Evolutionary conservation across 2,888 invertebrate genomes (phyloP).

Genomic region (Watsonalla cultraria): DNA sequence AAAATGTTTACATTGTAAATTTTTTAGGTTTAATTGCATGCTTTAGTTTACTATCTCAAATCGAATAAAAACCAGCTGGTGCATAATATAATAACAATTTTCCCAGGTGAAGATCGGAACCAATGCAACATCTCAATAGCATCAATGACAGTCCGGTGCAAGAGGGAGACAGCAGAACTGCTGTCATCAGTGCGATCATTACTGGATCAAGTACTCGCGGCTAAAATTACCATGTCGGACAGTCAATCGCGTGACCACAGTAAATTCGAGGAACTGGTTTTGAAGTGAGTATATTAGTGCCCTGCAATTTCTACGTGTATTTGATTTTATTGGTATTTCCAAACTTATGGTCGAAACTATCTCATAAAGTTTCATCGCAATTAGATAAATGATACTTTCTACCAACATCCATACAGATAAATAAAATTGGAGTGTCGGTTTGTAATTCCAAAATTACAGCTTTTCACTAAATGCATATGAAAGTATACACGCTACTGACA

Average conservation of each 20-base stretch:
- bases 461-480: too few species aligned
- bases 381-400: too few species aligned
- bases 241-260: slow-evolving; percentile 22
- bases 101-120: slow-evolving; percentile 32
- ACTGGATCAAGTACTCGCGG: slow-evolving; percentile 58
- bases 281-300: slow-evolving; percentile 46
- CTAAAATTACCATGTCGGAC: slow-evolving; percentile 40
- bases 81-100: neutral
- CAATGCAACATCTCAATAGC: slow-evolving; percentile 47
- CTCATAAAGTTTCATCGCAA: too few species aligned
- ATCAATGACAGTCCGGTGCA: slow-evolving; percentile 46
- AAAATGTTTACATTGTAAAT: too few species aligned
- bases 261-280: slow-evolving; percentile 54
- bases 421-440: too few species aligned
- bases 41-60: too few species aligned
- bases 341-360: too few species aligned
- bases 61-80: too few species aligned
- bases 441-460: too few species aligned
- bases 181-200: slow-evolving; percentile 49
- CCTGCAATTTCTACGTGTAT: neutral
- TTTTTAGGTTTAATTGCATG: too few species aligned
- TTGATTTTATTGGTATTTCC: neutral
- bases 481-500: too few species aligned
- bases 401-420: too few species aligned
- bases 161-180: slow-evolving; percentile 41